Base-by-base conservation (phyloP, 2,113 vertebrate species). In the Emydocephalus ijimae region DNA sequence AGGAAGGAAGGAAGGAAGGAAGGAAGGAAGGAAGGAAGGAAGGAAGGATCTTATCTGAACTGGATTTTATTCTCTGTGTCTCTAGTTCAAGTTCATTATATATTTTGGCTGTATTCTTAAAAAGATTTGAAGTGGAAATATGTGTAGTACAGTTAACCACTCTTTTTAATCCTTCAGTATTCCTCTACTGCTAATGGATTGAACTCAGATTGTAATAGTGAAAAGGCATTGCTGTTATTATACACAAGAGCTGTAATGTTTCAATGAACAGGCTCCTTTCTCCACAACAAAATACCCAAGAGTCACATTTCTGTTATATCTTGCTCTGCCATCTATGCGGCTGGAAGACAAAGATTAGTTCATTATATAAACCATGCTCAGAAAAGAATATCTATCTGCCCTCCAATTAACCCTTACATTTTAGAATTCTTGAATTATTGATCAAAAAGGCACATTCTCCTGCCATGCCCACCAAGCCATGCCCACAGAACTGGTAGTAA, bases 61-160 rank as follows among this genome's bases (percentile, higher is more conserved):
- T 85, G 18, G 4, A 64, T 54, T 56, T 50, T 92, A 69, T 43
- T 85, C 93, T 95, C 93, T 95, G 89, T 88, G 52, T 87, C 48
- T 87, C 94, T 95, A 95, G 92, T 94, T 93, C 54, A 91, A 94
- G 85, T 87, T 95, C 95, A 95, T 96, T 95, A 95, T 94, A 93
- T 89, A 92, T 85, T 92, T 92, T 92, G 85, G 90, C 89, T 93
- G 39, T 93, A 92, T 96, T 96, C 92, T 96, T 94, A 93, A 93
- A 92, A 95, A 94, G 85, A 92, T 52, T 48, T 64, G 86, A 69
- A 61, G 87, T 85, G 93, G 92, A 90, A 92, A 54, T 69, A 64
- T 69, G 54, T 93, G 90, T 94, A 95, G 87, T 85, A 90, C 94
- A 94, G 89, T 88, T 95, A 92, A 95, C 88, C 92, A 50, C 48